These are phyloP conservation scores for Willisornis vidua DNA, from an alignment of 2,113 vertebrate genomes.

Conservation along the genomic window DNA sequence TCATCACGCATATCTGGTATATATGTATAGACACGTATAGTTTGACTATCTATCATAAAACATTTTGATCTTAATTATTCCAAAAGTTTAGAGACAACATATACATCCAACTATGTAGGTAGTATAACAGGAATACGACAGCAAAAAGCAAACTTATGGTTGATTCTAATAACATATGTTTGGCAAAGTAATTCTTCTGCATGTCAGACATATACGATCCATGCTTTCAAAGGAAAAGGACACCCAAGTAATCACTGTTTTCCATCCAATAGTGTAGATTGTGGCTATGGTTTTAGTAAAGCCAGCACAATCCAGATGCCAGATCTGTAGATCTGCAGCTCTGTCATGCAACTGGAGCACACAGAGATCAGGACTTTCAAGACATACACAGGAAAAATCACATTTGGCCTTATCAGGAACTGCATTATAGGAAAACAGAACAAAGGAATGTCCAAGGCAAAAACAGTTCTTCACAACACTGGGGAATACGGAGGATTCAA, in stretches of 20 bases:
- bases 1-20: background rate
- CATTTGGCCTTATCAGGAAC: background rate
- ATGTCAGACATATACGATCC: background rate
- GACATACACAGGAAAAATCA: background rate
- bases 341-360: background rate
- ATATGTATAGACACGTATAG: background rate
- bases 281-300: background rate
- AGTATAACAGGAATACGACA: background rate
- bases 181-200: background rate
- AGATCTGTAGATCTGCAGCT: background rate
- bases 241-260: background rate
- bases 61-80: background rate
- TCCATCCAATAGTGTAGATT: background rate
- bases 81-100: background rate
- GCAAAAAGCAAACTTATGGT: background rate
- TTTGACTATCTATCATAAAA: background rate
- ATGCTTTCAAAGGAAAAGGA: background rate
- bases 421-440: background rate
- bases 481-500: background rate
- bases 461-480: accelerated
- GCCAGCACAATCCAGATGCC: background rate
- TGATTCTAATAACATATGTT: background rate
- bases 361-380: background rate
- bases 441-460: background rate
- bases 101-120: background rate